Evolutionary conservation across 2,797 vertebrate species (phyloP), one percentile per base, ranked within the genome.

Genomic region (Chaunax sp.): DNA sequence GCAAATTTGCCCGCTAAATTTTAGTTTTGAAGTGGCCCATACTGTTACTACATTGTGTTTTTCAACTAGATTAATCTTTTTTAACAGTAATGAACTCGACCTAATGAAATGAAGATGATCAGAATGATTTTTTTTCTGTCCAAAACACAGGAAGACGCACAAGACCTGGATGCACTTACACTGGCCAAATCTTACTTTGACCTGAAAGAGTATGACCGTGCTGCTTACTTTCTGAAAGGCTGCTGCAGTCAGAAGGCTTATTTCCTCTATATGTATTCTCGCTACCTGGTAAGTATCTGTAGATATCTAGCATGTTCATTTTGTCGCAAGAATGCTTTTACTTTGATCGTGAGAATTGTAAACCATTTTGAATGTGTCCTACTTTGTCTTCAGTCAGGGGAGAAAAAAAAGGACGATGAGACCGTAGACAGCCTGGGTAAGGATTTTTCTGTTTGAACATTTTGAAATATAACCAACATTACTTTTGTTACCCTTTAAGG

Each of bases 361-460:
- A 69, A 45, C 4, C 3, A 2, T 73, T 65, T 69, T 61, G 11
- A 40, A 53, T 4, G 2, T 69, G 1, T 40, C 13, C 0, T 65
- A 43, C 4, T 75, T 58, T 72, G 5, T 75, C 4, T 72, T 61
- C 70, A 99, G 98, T 99, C 98, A 5, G 98, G 98, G 15, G 98
- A 99, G 86, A 99, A 99, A 89, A 99, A 99, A 91, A 99, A 99
- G 60, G 98, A 99, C 23, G 98, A 99, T 58, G 98, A 99, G 88
- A 98, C 98, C 1, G 97, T 99, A 26, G 98, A 99, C 92, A 99
- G 97, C 80, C 90, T 99, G 65, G 98, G 98, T 99, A 90, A 95
- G 96, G 51, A 69, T 26, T 38, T 40, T 2, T 45, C 20, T 68
- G 3, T 66, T 37, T 67, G 4, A 0, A 33, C 1, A 12, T 16